These are phyloP conservation scores for Actenoides lindsayi DNA, from an alignment of 2,113 vertebrate genomes.

Conservation along the genomic window DNA sequence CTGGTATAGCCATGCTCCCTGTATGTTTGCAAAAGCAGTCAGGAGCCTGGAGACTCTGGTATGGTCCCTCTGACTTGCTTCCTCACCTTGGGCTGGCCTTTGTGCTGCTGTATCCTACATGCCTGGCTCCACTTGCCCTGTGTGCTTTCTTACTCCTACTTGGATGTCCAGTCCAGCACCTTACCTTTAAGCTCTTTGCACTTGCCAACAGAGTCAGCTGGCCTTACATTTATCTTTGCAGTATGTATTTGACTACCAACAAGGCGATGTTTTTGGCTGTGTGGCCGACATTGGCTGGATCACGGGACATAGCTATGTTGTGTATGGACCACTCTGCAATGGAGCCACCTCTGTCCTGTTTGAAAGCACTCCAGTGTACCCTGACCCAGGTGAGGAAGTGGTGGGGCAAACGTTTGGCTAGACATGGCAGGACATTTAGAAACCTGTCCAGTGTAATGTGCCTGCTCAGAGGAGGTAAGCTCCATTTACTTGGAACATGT, in stretches of 20 bases:
- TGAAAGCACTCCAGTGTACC: constrained; percentile 92
- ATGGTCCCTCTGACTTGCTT: background rate
- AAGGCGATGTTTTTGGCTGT: constrained; percentile 89
- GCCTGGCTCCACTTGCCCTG: background rate
- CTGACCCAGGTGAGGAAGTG: constrained; percentile 85
- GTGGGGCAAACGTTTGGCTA: background rate
- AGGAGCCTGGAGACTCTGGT: background rate
- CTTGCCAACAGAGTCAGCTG: constrained; percentile 1
- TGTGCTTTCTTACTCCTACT: background rate
- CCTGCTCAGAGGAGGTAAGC: background rate
- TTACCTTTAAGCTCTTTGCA: background rate
- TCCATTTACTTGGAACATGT: background rate
- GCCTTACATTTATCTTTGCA: constrained; percentile 64
- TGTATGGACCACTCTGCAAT: constrained; percentile 92
- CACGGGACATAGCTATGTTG: constrained; percentile 93
- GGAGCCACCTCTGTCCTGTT: constrained; percentile 91
- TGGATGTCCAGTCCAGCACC: background rate
- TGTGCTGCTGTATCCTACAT: rapidly evolving
- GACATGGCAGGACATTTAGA: background rate
- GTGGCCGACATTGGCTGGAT: constrained; percentile 96
- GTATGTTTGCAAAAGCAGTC: background rate
- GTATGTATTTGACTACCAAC: constrained; percentile 88
- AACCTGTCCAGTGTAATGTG: background rate
- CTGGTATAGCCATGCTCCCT: background rate
- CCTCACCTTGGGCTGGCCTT: background rate